Base-by-base conservation (phyloP, 92 coral and sea anemone species). In the Metridium senile region DNA sequence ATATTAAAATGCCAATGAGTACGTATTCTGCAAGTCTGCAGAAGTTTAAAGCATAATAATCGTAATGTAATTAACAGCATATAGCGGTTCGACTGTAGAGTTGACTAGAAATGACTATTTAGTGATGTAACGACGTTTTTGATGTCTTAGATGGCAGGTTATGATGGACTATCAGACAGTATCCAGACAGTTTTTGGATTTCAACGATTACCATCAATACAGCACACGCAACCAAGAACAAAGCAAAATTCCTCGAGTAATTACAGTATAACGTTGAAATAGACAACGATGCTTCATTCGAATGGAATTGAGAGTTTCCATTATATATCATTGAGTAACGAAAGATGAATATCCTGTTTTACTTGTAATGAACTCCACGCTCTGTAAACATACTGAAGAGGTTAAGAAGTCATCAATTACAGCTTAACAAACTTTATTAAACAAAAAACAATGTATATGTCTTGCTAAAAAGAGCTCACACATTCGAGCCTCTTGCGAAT, bases 101-200 rank as follows among this genome's bases (percentile, higher is more conserved):
- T 54, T 2, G 20, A 19, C 28, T 28, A 3, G n/a, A n/a, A 28
- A 63, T 28, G 30, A 13, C 21, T 13, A 29, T 59, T 23, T 22
- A 28, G 23, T 1, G 28, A 1, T 28, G 4, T 31, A 23, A 16
- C 29, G 23, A 21, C 65, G 3, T 21, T 58, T 39, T 43, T 58
- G 78, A 73, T 57, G 68, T 31, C 3, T 30, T n/a, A 49, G 66
- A 28, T 73, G 78, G 57, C 68, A 73, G 68, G 68, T 35, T 53
- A 11, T 73, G 56, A 58, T 29, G 29, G 56, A 21, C 68, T 34
- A 28, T 11, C 53, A 54, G 64, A 33, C 47, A 58, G 23, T 23
- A 54, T 51, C 32, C 33, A 46, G 78, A 62, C 78, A 25, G 29
- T 57, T 73, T 57, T 26, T 33, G 64, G 33, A 73, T 73, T 46